A percentile compares a stretch with the other conserved stretches of the same genome.
Evolutionary conservation across 2,888 invertebrate genomes (phyloP).

Genomic region (Acholoe squamosa): DNA sequence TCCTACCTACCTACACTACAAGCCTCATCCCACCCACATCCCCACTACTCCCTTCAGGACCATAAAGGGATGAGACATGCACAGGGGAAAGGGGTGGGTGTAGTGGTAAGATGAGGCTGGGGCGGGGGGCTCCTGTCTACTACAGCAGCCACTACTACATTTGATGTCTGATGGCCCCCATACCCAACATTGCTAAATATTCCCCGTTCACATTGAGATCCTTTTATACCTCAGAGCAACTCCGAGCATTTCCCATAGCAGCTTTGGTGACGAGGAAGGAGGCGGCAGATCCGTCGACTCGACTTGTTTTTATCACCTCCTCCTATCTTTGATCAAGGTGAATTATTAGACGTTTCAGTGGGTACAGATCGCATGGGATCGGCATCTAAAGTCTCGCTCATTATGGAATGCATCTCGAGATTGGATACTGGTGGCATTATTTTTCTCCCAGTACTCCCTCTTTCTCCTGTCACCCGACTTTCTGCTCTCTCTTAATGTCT

Average conservation of each 20-base stretch:
- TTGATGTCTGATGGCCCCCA: too few relatives aligned
- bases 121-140: too few relatives aligned
- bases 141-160: too few relatives aligned
- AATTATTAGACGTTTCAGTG: slow-evolving; percentile 27
- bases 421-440: slow-evolving; percentile 20
- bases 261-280: background rate
- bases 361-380: slow-evolving; percentile 6
- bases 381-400: background rate
- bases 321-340: slow-evolving; percentile 31
- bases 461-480: too few relatives aligned
- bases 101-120: background rate
- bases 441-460: background rate
- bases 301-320: background rate
- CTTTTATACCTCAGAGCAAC: background rate
- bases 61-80: background rate
- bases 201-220: too few relatives aligned
- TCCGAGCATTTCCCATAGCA: background rate
- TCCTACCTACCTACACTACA: background rate
- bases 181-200: too few relatives aligned
- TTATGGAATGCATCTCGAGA: slow-evolving; percentile 47
- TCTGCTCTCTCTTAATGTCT: background rate
- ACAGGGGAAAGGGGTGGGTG: background rate
- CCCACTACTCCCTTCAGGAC: background rate
- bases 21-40: background rate
- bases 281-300: background rate